These are phyloP conservation scores for Clusia tigrina DNA, from an alignment of 2,888 invertebrate species.

Conservation along the genomic window DNA sequence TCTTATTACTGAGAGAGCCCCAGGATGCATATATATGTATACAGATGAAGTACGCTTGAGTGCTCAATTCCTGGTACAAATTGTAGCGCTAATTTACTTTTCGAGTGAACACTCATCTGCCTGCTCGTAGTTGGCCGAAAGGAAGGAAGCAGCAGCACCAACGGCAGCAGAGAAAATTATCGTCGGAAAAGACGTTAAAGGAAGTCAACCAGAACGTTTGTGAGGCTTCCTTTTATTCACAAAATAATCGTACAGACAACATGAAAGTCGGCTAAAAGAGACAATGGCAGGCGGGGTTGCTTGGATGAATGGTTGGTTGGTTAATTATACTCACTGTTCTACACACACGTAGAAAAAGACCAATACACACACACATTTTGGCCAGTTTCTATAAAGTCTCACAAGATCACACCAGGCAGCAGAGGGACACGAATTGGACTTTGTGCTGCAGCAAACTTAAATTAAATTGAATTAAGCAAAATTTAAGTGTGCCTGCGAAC, in stretches of 20 bases:
- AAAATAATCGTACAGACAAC: not conserved
- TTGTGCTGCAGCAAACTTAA: not conserved
- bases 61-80: no score
- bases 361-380: no score
- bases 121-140: not conserved
- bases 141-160: not conserved
- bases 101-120: not conserved
- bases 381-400: not conserved
- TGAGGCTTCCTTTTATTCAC: constrained; percentile 37
- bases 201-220: constrained; percentile 45
- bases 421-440: not conserved
- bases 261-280: constrained; percentile 19
- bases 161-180: not conserved
- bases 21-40: no score
- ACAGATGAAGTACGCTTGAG: no score
- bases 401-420: not conserved
- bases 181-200: constrained; percentile 29
- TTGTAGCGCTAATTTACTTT: not conserved
- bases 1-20: no score
- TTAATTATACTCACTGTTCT: no score
- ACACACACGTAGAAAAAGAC: no score
- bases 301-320: not conserved
- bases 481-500: not conserved
- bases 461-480: constrained; percentile 16
- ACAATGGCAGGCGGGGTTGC: constrained; percentile 9